Percentiles rank a stretch among this genome's conserved stretches.
Conservation (phyloP, 1,140 invertebrate species). For the Chironomus striatipennis region DNA sequence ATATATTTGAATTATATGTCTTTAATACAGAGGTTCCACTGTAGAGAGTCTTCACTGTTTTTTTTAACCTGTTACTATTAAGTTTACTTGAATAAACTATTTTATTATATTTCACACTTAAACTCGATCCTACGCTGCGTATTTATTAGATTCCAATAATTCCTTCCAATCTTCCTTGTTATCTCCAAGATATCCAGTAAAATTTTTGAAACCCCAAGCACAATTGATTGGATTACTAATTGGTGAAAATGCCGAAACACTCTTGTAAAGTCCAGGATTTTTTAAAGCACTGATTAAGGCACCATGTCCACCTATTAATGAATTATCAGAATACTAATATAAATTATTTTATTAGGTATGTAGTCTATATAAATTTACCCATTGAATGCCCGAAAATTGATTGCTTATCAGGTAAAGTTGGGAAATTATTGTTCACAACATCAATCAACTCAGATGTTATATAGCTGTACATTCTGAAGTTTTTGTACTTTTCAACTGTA, state of each 20-base stretch:
- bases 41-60: too few relatives aligned
- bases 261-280: constrained; percentile 82
- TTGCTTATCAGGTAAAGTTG: constrained; percentile 49
- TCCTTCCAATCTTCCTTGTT: constrained; percentile 59
- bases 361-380: constrained; percentile 47
- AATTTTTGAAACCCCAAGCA: constrained; percentile 83
- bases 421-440: constrained; percentile 68
- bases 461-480: constrained; percentile 97
- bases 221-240: constrained; percentile 82
- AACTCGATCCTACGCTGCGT: too few relatives aligned
- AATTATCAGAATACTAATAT: too few relatives aligned
- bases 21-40: too few relatives aligned
- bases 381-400: constrained; percentile 90
- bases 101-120: too few relatives aligned
- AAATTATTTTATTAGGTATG: too few relatives aligned
- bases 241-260: constrained; percentile 94
- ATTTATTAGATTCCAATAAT: too few relatives aligned
- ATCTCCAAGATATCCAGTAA: constrained; percentile 77
- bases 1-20: too few relatives aligned
- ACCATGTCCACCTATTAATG: constrained; percentile 71
- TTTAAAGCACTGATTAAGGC: constrained; percentile 86
- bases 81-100: too few relatives aligned
- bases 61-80: too few relatives aligned
- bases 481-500: constrained; percentile 81
- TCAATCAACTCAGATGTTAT: constrained; percentile 82